These are phyloP conservation scores for Sylvietta virens DNA, from an alignment of 2,113 vertebrate species.

Conservation along the genomic window DNA sequence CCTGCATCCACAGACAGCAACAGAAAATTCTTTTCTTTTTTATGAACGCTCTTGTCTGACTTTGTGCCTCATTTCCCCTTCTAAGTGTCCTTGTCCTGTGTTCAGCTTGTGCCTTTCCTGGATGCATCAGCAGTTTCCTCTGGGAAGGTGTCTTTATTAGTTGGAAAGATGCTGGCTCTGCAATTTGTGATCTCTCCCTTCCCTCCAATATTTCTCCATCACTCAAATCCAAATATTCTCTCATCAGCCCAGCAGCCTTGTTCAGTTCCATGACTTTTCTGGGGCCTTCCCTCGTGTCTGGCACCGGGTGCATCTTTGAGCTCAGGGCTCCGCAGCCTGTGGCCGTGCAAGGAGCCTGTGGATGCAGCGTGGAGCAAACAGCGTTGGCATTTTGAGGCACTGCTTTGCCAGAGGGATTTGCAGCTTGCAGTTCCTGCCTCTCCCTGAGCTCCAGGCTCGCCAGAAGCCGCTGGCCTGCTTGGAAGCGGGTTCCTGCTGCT, in stretches of 20 bases:
- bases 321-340: rapidly evolving
- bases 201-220: not conserved
- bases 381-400: rapidly evolving
- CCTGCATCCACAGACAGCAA: not conserved
- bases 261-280: not conserved
- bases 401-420: not conserved
- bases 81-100: slow-evolving; percentile 7
- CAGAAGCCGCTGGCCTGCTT: not conserved
- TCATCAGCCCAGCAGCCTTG: not conserved
- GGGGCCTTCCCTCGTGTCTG: not conserved
- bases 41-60: not conserved
- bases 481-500: not conserved
- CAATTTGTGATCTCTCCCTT: not conserved
- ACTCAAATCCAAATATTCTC: not conserved
- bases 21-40: not conserved
- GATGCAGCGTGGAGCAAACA: rapidly evolving
- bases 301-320: rapidly evolving
- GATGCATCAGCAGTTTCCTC: slow-evolving; percentile 51
- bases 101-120: slow-evolving; percentile 1
- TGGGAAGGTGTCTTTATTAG: slow-evolving; percentile 40
- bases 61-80: slow-evolving; percentile 37
- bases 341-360: rapidly evolving
- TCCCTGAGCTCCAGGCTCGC: not conserved
- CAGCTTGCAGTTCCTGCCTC: not conserved
- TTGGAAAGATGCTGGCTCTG: slow-evolving; percentile 37